A percentile compares a stretch with the other conserved stretches of the same genome.
Evolutionary conservation across 2,113 vertebrate species (phyloP).

Genomic region (Hepsetus odoe): DNA sequence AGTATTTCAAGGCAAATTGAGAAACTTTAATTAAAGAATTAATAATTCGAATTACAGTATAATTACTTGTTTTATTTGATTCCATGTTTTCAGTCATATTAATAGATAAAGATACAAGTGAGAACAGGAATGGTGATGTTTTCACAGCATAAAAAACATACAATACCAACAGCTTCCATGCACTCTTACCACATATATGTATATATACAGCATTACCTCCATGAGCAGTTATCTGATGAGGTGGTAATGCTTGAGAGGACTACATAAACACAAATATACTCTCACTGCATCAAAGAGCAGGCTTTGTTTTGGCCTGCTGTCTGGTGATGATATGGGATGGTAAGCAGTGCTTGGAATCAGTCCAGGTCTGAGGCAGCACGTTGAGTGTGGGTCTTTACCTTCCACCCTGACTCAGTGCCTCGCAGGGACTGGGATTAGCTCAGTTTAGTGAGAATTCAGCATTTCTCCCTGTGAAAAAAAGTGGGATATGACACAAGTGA

Average conservation of each 20-base stretch:
- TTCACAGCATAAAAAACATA: constrained; percentile 30
- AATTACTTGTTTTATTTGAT: neutral
- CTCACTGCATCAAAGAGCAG: constrained; percentile 9
- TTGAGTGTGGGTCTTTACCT: constrained; percentile 39
- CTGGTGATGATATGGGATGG: constrained; percentile 47
- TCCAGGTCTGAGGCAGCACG: constrained; percentile 13
- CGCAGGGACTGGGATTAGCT: constrained; percentile 14
- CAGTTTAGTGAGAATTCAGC: neutral
- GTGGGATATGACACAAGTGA: neutral
- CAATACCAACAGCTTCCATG: constrained; percentile 46
- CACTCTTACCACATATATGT: constrained; percentile 36
- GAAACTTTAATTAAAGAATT: too few relatives aligned
- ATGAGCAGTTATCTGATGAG: constrained; percentile 31
- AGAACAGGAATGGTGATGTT: constrained; percentile 34
- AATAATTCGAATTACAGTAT: too few relatives aligned
- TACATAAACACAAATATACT: constrained; percentile 48
- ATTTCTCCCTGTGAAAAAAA: neutral
- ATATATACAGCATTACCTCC: constrained; percentile 24
- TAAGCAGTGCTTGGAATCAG: constrained; percentile 33
- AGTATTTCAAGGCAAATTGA: too few relatives aligned
- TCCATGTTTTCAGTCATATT: neutral
- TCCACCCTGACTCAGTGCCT: constrained; percentile 1
- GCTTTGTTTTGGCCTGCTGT: constrained; percentile 44
- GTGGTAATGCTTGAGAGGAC: constrained; percentile 42
- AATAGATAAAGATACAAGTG: neutral